Evolutionary conservation across 2,113 vertebrate species (phyloP).

Genomic region (Rhynchopsitta pachyrhyncha): DNA sequence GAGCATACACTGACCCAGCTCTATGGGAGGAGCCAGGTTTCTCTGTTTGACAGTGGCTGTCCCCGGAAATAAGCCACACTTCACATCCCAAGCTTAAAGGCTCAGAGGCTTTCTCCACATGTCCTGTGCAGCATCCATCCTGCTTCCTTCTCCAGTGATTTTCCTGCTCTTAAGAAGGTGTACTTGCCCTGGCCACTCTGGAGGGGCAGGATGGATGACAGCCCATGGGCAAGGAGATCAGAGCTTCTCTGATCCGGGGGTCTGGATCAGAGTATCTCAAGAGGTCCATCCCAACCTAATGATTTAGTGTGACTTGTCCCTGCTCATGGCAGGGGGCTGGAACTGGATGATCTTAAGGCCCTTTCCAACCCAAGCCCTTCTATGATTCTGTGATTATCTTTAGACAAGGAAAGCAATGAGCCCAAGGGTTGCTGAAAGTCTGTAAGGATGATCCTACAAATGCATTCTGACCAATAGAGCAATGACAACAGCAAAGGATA

Average conservation of each 20-base stretch:
- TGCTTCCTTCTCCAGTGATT: not conserved
- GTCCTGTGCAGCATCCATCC: not conserved
- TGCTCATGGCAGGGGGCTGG: not conserved
- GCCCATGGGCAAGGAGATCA: not conserved
- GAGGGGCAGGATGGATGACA: not conserved
- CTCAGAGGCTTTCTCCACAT: not conserved
- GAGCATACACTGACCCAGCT: not conserved
- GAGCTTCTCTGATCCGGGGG: not conserved
- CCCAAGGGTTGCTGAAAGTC: not conserved
- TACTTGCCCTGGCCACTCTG: not conserved
- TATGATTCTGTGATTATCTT: not conserved
- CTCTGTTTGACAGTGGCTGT: conserved; percentile 39
- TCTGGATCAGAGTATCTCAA: not conserved
- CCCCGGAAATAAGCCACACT: conserved; percentile 8
- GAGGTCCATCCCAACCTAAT: not conserved
- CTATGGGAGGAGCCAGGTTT: not conserved
- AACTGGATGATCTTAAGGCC: not conserved
- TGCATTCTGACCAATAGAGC: not conserved
- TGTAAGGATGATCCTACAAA: not conserved
- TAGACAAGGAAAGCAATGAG: not conserved
- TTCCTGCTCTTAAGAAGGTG: not conserved
- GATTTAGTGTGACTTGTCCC: not conserved
- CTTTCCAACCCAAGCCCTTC: not conserved
- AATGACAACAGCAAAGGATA: not conserved
- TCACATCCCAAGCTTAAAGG: not conserved